Evolutionary conservation across 1,140 invertebrate genomes (phyloP).

Genomic region (Pemphigus obesinymphae): DNA sequence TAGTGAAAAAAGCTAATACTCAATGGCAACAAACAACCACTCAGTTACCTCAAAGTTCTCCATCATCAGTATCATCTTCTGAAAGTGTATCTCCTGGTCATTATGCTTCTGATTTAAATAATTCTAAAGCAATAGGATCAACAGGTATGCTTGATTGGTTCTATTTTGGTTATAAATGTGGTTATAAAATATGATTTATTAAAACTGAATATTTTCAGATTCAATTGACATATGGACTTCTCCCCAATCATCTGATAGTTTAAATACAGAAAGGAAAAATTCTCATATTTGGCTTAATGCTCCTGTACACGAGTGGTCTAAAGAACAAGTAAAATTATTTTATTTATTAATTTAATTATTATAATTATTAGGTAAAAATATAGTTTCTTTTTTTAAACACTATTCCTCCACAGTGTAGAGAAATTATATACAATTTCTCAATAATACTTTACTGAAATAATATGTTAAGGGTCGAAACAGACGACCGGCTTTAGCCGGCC

Average conservation of each 20-base stretch:
- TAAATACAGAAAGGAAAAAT: slow-evolving; percentile 55
- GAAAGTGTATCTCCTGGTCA: slow-evolving; percentile 53
- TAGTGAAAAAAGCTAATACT: slow-evolving; percentile 57
- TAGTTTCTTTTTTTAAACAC: background rate
- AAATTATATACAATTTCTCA: too few species aligned
- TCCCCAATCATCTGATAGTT: slow-evolving; percentile 51
- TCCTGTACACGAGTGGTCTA: slow-evolving; percentile 76
- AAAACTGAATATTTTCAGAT: slow-evolving; percentile 48
- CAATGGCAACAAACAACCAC: slow-evolving; percentile 36
- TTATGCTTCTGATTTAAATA: slow-evolving; percentile 51
- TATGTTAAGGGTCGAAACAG: too few species aligned
- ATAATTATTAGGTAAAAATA: background rate
- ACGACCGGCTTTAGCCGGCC: too few species aligned
- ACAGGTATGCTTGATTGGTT: slow-evolving; percentile 45
- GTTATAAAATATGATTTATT: background rate
- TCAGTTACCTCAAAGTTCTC: slow-evolving; percentile 45
- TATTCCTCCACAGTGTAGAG: too few species aligned
- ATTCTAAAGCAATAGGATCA: slow-evolving; percentile 30
- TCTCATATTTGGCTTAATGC: slow-evolving; percentile 65
- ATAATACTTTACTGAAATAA: too few species aligned
- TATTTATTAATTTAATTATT: background rate
- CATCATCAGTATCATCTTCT: slow-evolving; percentile 46
- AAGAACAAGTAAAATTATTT: slow-evolving; percentile 66
- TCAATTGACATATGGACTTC: slow-evolving; percentile 55
- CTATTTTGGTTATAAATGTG: too few species aligned